Conservation (phyloP, 2,797 vertebrate genomes). For the Acrocephalus scirpaceus region DNA sequence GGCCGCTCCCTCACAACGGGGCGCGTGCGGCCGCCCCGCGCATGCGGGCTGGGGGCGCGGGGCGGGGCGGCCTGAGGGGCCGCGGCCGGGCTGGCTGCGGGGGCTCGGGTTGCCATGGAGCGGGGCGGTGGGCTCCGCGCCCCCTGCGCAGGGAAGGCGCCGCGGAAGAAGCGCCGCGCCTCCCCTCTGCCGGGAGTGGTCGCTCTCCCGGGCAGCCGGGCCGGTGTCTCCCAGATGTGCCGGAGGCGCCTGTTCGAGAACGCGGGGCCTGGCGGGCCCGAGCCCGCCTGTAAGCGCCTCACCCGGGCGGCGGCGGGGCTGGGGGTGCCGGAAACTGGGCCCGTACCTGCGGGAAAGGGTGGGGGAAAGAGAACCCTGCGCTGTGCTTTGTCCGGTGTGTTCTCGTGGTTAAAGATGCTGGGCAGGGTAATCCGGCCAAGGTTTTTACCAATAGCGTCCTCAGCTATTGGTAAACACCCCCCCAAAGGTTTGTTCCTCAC, state of each 20-base stretch:
- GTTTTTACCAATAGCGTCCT: fast-evolving
- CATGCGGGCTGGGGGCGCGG: neutral
- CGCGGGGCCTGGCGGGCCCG: neutral
- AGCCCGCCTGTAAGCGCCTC: neutral
- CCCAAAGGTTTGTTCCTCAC: neutral
- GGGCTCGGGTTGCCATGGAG: neutral
- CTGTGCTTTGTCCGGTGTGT: neutral
- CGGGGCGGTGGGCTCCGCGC: neutral
- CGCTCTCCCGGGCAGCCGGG: neutral
- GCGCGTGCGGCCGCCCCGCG: neutral
- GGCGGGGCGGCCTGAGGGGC: neutral
- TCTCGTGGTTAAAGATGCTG: neutral
- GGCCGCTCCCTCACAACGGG: fast-evolving
- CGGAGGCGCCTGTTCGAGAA: neutral
- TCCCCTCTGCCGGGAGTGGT: constrained; percentile 5
- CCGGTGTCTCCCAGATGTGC: neutral
- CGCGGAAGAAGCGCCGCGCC: neutral
- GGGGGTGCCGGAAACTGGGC: neutral
- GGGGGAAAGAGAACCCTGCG: no score
- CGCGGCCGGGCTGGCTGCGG: neutral
- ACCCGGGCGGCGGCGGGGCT: no score
- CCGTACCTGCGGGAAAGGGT: neutral
- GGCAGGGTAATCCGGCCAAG: neutral
- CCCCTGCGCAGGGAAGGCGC: neutral
- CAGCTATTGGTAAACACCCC: no score